Evolutionary conservation across 2,113 vertebrate genomes (phyloP), one percentile per base, ranked within the genome.

Genomic region (Hypomesus transpacificus): DNA sequence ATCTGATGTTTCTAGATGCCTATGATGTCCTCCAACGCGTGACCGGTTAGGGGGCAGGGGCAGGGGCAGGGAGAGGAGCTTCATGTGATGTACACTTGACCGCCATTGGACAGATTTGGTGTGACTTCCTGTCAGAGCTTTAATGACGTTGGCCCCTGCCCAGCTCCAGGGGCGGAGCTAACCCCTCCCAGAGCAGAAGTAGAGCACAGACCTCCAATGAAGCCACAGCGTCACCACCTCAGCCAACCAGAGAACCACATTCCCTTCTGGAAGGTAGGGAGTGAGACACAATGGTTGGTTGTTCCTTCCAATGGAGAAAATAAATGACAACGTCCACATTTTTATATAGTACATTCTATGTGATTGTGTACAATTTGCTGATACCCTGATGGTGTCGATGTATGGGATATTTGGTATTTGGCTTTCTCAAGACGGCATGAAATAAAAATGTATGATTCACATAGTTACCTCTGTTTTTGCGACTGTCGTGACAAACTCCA

Each of bases 331-430:
- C 31, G n/a, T 34, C 79, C 86, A 88, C 87, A 88, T 88, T 89
- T 46, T 91, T 91, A 85, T 91, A 91, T 89, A 90, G 85, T 85
- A 88, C 85, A 88, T 88, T 91, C 80, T 83, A 85, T 86, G 89
- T 90, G 89, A 91, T 89, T 90, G 87, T 90, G 89, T 91, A 88
- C 84, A 87, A 89, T 82, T 91, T 90, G 85, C 87, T 86, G 89
- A 91, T 86, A 82, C 87, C 85, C 86, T 84, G 82, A 89, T 80
- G 87, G 88, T 86, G 88, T 88, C 89, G 84, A 85, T 87, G 82
- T 90, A 87, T 91, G 87, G 86, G 86, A 87, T 86, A 81, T 88
- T 91, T 87, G 80, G 84, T 86, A 86, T 88, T 88, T 89, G 88
- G 87, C 85, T 89, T 85, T 80, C 85, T 88, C 86, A 87, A 90